These are phyloP conservation scores for Hyphantria cunea DNA, from an alignment of 1,140 invertebrate species.

Conservation along the genomic window DNA sequence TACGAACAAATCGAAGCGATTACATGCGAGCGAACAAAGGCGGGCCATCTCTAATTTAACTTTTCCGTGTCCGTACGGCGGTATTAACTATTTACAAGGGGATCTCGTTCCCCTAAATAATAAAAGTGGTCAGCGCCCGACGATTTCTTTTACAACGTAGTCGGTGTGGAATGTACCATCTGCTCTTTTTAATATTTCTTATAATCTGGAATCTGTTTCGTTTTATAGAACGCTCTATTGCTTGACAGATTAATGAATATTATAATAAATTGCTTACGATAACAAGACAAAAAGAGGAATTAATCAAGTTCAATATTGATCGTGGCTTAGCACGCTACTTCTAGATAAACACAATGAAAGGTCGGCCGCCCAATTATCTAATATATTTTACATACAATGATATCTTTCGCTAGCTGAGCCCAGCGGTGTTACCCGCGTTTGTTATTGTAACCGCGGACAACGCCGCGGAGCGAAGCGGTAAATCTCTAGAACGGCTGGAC, in stretches of 20 bases:
- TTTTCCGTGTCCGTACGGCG: slow-evolving; percentile 61
- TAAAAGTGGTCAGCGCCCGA: slow-evolving; percentile 54
- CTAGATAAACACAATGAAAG: too few relatives aligned
- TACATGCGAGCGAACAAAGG: slow-evolving; percentile 51
- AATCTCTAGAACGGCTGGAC: too few relatives aligned
- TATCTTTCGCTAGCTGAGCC: too few relatives aligned
- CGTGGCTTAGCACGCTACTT: too few relatives aligned
- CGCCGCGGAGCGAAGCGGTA: too few relatives aligned
- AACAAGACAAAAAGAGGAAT: too few relatives aligned
- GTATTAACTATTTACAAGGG: slow-evolving; percentile 67
- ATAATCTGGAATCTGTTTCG: slow-evolving; percentile 35
- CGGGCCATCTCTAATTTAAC: slow-evolving; percentile 61
- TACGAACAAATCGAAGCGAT: slow-evolving; percentile 57
- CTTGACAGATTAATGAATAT: neutral
- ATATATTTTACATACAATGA: too few relatives aligned
- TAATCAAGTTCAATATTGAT: too few relatives aligned
- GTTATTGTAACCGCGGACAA: too few relatives aligned
- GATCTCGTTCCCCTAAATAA: slow-evolving; percentile 66
- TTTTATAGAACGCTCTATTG: slow-evolving; percentile 17
- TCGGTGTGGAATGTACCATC: slow-evolving; percentile 33
- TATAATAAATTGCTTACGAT: too few relatives aligned
- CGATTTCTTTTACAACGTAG: slow-evolving; percentile 51
- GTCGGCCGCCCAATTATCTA: too few relatives aligned
- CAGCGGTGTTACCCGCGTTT: too few relatives aligned
- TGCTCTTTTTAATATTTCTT: slow-evolving; percentile 57